These are phyloP conservation scores for Strix aluco DNA, from an alignment of 2,113 vertebrate species.

Conservation along the genomic window DNA sequence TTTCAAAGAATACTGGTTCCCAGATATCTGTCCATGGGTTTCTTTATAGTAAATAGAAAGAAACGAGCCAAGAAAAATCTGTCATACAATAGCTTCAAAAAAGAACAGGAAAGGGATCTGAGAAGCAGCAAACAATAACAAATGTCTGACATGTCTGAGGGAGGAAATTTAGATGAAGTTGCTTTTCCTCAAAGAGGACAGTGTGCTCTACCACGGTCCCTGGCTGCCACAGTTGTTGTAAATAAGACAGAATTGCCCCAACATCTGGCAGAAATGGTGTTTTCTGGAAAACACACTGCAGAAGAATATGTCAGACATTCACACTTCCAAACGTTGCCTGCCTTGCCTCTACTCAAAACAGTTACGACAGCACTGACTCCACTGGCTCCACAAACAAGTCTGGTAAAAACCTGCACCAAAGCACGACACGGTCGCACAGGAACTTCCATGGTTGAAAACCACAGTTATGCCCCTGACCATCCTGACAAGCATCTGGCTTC, in stretches of 20 bases:
- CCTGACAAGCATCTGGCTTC: background rate
- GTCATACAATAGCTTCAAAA: slow-evolving; percentile 57
- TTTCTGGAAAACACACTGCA: slow-evolving; percentile 22
- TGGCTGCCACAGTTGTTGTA: background rate
- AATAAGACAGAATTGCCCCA: slow-evolving; percentile 15
- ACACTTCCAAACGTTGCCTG: background rate
- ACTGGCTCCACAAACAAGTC: background rate
- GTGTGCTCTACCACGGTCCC: background rate
- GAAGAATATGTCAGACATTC: slow-evolving; percentile 1
- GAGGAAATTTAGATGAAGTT: slow-evolving; percentile 68
- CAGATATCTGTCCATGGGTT: background rate
- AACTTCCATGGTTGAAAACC: background rate
- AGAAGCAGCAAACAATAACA: slow-evolving; percentile 67
- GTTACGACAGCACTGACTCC: background rate
- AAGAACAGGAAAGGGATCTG: slow-evolving; percentile 68
- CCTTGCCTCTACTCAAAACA: background rate
- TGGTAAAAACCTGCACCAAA: background rate
- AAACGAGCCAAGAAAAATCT: slow-evolving; percentile 65
- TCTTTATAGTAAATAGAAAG: slow-evolving; percentile 52
- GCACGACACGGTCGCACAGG: background rate
- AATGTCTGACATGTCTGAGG: slow-evolving; percentile 35
- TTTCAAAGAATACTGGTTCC: background rate
- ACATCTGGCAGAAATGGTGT: background rate
- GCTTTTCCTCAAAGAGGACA: slow-evolving; percentile 64
- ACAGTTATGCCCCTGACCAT: background rate